Base-by-base conservation (phyloP, 1,140 invertebrate genomes). In the Lepidurus arcticus region DNA sequence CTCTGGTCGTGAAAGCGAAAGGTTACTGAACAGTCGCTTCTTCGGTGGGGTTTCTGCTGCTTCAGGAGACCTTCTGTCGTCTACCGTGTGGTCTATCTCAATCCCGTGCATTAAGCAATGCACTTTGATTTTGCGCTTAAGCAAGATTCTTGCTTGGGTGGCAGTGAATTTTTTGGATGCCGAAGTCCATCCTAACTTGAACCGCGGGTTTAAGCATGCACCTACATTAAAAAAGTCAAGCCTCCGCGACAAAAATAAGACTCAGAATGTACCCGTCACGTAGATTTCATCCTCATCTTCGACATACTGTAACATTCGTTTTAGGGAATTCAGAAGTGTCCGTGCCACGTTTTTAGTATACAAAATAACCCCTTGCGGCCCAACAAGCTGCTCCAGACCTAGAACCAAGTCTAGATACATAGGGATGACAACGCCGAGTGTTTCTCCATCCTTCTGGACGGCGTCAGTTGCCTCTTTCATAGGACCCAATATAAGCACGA, bases 381-480 rank as follows among this genome's bases (percentile, higher is more conserved):
- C 75, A n/a, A 44, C 44, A 44, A 43, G 75, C 42, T 42, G 42
- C n/a, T 42, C 42, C 9, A 76, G 75, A 21, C 44, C n/a, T 26
- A 26, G 42, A 43, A 42, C 24, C n/a, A 76, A 44, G 75, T 76
- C 75, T 1, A 76, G 75, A 42, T 76, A 76, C n/a, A 44, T 44
- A 42, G 42, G 75, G 44, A 76, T 76, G 75, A 76, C 74, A 42
- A 74, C 24, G 24, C 74, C 74, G 10, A 74, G 74, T 13, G 74
- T 26, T 42, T 74, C 74, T 74, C 74, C 74, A 42, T 76, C 5
- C 75, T 76, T 76, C 42, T 76, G 75, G 11, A 76, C n/a, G 11
- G 24, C 75, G 24, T 76, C 75, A 16, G 75, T 76, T 42, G 75
- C 75, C 24, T 76, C 24, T 44, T 76, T 76, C 16, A 76, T 44